These are phyloP conservation scores for Agapetus fuscipes DNA, from an alignment of 2,888 invertebrate species.

Conservation along the genomic window DNA sequence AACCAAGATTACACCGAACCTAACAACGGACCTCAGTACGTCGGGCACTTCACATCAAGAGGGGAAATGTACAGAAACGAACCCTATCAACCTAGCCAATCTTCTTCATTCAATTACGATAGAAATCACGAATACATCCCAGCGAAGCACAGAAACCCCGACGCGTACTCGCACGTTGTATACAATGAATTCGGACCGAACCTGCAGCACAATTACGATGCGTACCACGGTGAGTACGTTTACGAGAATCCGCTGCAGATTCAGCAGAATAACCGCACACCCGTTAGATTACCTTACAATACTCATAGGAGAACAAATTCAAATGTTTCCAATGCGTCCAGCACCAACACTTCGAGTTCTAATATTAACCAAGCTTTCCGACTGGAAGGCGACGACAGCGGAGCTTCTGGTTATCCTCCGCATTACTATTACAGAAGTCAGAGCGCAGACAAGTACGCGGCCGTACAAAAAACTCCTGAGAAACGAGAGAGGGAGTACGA, in stretches of 20 bases:
- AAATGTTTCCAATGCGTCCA: constrained; percentile 51
- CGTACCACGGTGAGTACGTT: constrained; percentile 13
- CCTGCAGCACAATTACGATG: constrained; percentile 17
- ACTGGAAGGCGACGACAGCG: constrained; percentile 13
- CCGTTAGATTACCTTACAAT: constrained; percentile 30
- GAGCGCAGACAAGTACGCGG: constrained; percentile 15
- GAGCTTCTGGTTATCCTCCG: constrained; percentile 3
- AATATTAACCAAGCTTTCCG: constrained; percentile 23
- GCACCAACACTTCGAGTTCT: constrained; percentile 40
- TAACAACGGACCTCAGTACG: constrained; percentile 17
- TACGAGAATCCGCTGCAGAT: constrained; percentile 15
- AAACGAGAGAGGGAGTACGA: constrained; percentile 47
- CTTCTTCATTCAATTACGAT: constrained; percentile 11
- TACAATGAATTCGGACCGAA: constrained; percentile 20
- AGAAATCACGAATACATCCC: constrained; percentile 13
- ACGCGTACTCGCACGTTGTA: constrained; percentile 15
- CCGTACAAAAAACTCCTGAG: constrained; percentile 21
- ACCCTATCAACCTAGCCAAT: constrained; percentile 22
- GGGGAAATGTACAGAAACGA: constrained; percentile 16
- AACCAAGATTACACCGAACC: constrained; percentile 33
- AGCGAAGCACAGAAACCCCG: constrained; percentile 16
- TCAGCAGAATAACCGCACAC: constrained; percentile 16
- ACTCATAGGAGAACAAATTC: constrained; percentile 70
- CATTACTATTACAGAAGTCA: constrained; percentile 16
- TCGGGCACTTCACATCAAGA: constrained; percentile 17